phyloP scores from a whole-genome alignment of 1,140 invertebrate genomes.

The Lasioglossum albipes region DNA sequence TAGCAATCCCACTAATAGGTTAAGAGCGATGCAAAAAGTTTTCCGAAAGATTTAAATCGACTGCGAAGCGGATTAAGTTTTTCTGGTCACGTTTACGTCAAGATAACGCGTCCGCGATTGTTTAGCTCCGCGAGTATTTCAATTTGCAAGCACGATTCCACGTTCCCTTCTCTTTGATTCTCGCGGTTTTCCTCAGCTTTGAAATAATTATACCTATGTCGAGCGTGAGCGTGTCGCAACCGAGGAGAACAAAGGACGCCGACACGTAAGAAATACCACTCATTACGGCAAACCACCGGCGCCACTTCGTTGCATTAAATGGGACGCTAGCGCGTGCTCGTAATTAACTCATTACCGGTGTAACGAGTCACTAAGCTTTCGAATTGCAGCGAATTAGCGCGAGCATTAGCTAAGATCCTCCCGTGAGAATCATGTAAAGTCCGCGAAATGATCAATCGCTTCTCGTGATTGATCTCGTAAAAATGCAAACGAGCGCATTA shows the following conservation, averaged over 20 bases:
- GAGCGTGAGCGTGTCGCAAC: constrained; percentile 17
- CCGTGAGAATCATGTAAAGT: too few species aligned
- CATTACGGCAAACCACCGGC: constrained; percentile 50
- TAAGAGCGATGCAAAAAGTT: too few species aligned
- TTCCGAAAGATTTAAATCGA: too few species aligned
- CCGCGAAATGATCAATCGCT: too few species aligned
- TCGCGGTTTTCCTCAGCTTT: constrained; percentile 39
- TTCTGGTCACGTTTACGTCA: too few species aligned
- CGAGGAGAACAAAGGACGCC: constrained; percentile 43
- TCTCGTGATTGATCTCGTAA: too few species aligned
- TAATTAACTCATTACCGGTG: constrained; percentile 63
- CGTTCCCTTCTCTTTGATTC: not conserved
- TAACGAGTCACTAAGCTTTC: constrained; percentile 49
- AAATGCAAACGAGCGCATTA: too few species aligned
- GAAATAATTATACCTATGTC: constrained; percentile 51
- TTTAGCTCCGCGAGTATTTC: not conserved
- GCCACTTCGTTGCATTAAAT: constrained; percentile 48
- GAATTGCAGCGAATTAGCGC: constrained; percentile 41
- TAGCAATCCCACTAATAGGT: too few species aligned
- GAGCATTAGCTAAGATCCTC: not conserved
- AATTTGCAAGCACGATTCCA: not conserved
- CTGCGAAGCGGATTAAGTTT: too few species aligned
- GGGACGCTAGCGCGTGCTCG: constrained; percentile 54
- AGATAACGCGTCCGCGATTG: too few species aligned
- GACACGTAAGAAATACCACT: constrained; percentile 59